Conservation (phyloP, 2,113 vertebrate species). For the Carassius auratus region DNA sequence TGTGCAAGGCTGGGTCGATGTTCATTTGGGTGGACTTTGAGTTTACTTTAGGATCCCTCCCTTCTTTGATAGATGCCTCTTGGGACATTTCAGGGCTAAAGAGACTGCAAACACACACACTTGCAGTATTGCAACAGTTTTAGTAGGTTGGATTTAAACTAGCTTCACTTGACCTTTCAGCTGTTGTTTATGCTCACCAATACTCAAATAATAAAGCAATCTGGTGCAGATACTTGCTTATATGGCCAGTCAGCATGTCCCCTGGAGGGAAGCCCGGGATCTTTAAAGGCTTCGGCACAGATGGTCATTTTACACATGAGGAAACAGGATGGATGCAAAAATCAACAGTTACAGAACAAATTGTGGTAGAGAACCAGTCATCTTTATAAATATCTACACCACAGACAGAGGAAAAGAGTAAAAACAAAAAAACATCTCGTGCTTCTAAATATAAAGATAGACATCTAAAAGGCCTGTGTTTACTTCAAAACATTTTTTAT, state of each 20-base stretch:
- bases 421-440: slow-evolving; percentile 67
- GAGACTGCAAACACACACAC: not conserved
- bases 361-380: slow-evolving; percentile 64
- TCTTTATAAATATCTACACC: slow-evolving; percentile 71
- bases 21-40: slow-evolving; percentile 29
- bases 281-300: slow-evolving; percentile 56
- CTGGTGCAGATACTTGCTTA: slow-evolving; percentile 23
- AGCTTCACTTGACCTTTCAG: not conserved
- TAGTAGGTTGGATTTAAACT: slow-evolving; percentile 16
- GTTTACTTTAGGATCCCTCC: slow-evolving; percentile 23
- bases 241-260: slow-evolving; percentile 25
- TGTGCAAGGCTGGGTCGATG: not conserved
- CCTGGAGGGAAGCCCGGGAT: slow-evolving; percentile 48
- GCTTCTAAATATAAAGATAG: slow-evolving; percentile 69
- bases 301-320: slow-evolving; percentile 66
- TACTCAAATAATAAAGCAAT: slow-evolving; percentile 31
- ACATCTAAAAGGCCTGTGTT: slow-evolving; percentile 60
- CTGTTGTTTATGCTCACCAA: slow-evolving; percentile 12
- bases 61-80: slow-evolving; percentile 15
- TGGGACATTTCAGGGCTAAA: not conserved
- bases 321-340: slow-evolving; percentile 62
- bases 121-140: slow-evolving; percentile 21
- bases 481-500: slow-evolving; percentile 56
- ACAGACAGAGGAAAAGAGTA: slow-evolving; percentile 52
- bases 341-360: slow-evolving; percentile 66